A percentile compares a stretch with the other conserved stretches of the same genome.
phyloP scores from a whole-genome alignment of 2,113 vertebrate species.

The Apteryx mantelli region DNA sequence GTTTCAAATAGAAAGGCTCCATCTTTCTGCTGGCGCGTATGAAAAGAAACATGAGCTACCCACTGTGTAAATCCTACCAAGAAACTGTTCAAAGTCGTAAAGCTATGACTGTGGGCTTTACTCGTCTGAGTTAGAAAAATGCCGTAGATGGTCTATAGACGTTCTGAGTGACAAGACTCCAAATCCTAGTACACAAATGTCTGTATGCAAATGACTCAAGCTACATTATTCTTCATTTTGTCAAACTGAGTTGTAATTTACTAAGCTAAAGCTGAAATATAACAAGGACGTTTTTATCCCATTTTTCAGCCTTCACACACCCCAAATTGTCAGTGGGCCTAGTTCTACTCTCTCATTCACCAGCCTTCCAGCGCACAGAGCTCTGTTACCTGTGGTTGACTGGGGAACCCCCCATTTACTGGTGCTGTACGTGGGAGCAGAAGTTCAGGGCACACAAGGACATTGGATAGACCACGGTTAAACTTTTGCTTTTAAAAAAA shows the following conservation, averaged over 20 bases:
- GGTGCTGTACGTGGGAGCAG: not conserved
- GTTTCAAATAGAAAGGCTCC: not conserved
- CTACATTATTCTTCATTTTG: constrained; percentile 21
- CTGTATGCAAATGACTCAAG: not conserved
- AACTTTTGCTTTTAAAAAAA: not conserved
- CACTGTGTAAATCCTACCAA: not conserved
- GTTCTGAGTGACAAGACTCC: not conserved
- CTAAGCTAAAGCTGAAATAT: not conserved
- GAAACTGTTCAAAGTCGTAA: not conserved
- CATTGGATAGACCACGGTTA: not conserved
- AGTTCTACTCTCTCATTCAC: not conserved
- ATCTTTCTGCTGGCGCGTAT: not conserved
- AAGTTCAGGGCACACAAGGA: not conserved
- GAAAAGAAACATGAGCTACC: not conserved
- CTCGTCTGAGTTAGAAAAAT: not conserved
- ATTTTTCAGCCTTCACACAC: not conserved
- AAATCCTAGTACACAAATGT: not conserved
- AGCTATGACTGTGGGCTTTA: not conserved
- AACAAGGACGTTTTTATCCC: not conserved
- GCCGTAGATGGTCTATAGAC: not conserved
- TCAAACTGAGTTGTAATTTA: not conserved
- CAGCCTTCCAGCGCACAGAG: not conserved
- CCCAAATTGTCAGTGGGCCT: too few relatives aligned
- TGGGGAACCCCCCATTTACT: not conserved
- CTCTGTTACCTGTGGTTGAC: fast-evolving